Conservation (phyloP, 1,140 invertebrate genomes). For the Drosophila seguyi region DNA sequence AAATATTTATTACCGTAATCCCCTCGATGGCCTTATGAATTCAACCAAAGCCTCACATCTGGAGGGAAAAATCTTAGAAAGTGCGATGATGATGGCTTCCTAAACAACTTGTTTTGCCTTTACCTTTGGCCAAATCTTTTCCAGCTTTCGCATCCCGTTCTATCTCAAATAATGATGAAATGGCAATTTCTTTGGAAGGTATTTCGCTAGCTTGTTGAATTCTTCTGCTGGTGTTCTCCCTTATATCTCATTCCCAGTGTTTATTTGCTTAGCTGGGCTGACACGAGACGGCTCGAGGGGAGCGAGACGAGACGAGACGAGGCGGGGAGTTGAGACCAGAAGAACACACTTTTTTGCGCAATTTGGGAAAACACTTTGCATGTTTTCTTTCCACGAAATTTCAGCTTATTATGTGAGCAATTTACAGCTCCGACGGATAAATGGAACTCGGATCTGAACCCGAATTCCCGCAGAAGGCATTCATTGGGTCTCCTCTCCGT, state of each 20-base stretch:
- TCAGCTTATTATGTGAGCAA: constrained; percentile 50
- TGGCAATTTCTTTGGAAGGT: constrained; percentile 71
- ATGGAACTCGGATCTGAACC: constrained; percentile 19
- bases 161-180: constrained; percentile 59
- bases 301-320: background rate
- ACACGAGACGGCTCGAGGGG: constrained; percentile 24
- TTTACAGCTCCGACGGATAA: constrained; percentile 35
- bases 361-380: constrained; percentile 51
- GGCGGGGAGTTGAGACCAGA: background rate
- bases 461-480: constrained; percentile 18
- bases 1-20: constrained; percentile 28
- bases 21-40: constrained; percentile 1
- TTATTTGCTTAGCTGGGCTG: constrained; percentile 74
- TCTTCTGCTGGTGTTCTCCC: constrained; percentile 10
- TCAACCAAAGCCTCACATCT: constrained; percentile 6
- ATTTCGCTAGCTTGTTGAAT: constrained; percentile 22
- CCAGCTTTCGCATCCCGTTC: constrained; percentile 18
- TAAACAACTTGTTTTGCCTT: constrained; percentile 17
- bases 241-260: constrained; percentile 35
- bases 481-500: constrained; percentile 23
- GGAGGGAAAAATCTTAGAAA: constrained; percentile 22
- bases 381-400: constrained; percentile 50
- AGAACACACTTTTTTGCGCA: constrained; percentile 64
- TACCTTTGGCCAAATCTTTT: constrained; percentile 37
- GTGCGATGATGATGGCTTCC: constrained; percentile 2